These are phyloP conservation scores for Agriopis marginaria DNA, from an alignment of 2,888 invertebrate species.

Conservation along the genomic window DNA sequence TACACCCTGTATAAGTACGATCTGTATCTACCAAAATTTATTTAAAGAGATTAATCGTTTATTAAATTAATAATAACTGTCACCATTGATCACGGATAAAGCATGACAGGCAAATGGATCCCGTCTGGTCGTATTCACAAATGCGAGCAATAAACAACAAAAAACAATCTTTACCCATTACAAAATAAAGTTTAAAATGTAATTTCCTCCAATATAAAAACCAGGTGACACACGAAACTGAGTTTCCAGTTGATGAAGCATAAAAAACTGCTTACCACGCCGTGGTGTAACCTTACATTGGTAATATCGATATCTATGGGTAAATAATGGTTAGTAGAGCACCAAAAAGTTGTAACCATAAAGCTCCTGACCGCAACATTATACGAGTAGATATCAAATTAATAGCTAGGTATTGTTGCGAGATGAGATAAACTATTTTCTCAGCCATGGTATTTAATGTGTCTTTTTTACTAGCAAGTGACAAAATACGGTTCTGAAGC, in stretches of 20 bases:
- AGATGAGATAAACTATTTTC: background rate
- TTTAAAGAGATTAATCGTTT: slow-evolving; percentile 13
- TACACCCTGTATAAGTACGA: too few relatives aligned
- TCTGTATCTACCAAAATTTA: background rate
- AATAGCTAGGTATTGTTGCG: background rate
- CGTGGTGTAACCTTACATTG: slow-evolving; percentile 70
- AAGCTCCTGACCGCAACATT: slow-evolving; percentile 47
- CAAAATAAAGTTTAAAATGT: slow-evolving; percentile 50
- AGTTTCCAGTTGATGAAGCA: slow-evolving; percentile 78
- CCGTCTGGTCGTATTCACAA: slow-evolving; percentile 58
- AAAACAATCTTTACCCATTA: slow-evolving; percentile 46
- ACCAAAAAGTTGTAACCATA: slow-evolving; percentile 11
- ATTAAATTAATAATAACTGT: slow-evolving; percentile 50
- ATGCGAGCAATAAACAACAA: slow-evolving; percentile 56
- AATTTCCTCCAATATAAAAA: slow-evolving; percentile 46
- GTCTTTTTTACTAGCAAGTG: too few relatives aligned
- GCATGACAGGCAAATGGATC: slow-evolving; percentile 69
- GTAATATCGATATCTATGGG: slow-evolving; percentile 52
- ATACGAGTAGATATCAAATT: slow-evolving; percentile 36
- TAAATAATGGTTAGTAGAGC: slow-evolving; percentile 33
- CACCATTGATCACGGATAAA: slow-evolving; percentile 58
- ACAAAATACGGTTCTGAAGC: too few relatives aligned
- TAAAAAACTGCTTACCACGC: slow-evolving; percentile 78
- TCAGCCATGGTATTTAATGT: too few relatives aligned
- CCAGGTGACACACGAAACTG: slow-evolving; percentile 78